phyloP scores from a whole-genome alignment of 2,113 vertebrate genomes.

The Pluvianellus socialis region DNA sequence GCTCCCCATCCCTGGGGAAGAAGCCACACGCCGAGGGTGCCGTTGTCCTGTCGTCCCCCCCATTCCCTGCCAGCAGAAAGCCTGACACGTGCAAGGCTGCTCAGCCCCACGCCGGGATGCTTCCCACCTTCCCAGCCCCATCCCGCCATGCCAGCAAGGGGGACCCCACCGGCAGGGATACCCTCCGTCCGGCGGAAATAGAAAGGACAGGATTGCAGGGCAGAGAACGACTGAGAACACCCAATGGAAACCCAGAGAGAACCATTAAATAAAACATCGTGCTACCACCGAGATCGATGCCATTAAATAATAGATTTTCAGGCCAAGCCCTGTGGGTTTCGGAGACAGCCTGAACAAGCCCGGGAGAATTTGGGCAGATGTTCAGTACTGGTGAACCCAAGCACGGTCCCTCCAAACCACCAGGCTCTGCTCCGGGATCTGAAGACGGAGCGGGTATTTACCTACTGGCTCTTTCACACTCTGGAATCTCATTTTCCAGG shows the following conservation, averaged over 20 bases:
- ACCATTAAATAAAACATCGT: not conserved
- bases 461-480: not conserved
- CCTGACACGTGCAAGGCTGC: accelerated
- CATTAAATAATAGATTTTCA: not conserved
- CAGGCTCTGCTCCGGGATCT: not conserved
- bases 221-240: not conserved
- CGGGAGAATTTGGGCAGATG: not conserved
- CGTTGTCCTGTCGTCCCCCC: not conserved
- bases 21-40: accelerated
- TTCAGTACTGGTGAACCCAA: not conserved
- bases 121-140: not conserved
- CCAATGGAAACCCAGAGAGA: not conserved
- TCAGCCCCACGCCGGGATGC: not conserved
- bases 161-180: accelerated
- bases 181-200: not conserved
- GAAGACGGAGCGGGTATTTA: not conserved
- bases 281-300: not conserved
- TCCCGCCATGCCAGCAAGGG: not conserved
- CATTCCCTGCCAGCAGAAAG: not conserved
- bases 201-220: not conserved
- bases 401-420: not conserved
- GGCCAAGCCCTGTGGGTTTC: not conserved
- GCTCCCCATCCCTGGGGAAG: not conserved
- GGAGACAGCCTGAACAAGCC: not conserved
- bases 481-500: slow-evolving; percentile 20